Evolutionary conservation across 2,113 vertebrate species (phyloP), one percentile per base, ranked within the genome.

Genomic region (Lathamus discolor): DNA sequence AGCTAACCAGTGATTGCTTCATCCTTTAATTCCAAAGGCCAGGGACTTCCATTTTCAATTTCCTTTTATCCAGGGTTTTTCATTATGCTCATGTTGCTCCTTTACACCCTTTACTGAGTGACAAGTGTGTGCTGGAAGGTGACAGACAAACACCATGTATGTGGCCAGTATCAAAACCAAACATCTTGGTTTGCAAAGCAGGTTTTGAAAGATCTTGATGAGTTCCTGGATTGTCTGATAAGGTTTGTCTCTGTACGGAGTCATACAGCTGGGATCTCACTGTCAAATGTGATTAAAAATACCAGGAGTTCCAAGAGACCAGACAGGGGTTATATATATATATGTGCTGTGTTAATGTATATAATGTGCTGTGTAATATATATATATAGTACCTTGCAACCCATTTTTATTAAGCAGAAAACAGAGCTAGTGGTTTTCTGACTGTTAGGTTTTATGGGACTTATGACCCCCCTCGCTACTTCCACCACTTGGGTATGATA

Each of bases 31-130:
- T 97, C 68, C 61, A 84, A 84, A 75, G 77, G 63, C 77, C 81
- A 84, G 23, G 33, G 86, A 96, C 79, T 83, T 68, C 77, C 28
- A 83, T 95, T 96, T 97, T 92, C 89, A 74, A 92, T 89, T 95
- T 97, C 77, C 43, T 94, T 88, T 91, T 81, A 93, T 86, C 51
- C 69, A 88, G 13, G 7, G 28, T 88, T 96, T 77, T 94, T 86
- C 74, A 54, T 89, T 88, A 23, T 31, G 23, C 35, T 79, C 62
- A 83, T 27, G 66, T 73, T 70, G 28, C 52, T 93, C 35, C 37
- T 78, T 69, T 88, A 82, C 73, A 88, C 41, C 33, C 55, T 83
- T 75, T 49, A 17, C 64, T 59, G 80, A 75, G 77, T 80, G 52
- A 83, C 88, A 91, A 75, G 24, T 35, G 2, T 73, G 55, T 59